Percentiles rank a stretch among this genome's conserved stretches.
phyloP scores from a whole-genome alignment of 2,113 vertebrate species.

The Craseonycteris thonglongyai region DNA sequence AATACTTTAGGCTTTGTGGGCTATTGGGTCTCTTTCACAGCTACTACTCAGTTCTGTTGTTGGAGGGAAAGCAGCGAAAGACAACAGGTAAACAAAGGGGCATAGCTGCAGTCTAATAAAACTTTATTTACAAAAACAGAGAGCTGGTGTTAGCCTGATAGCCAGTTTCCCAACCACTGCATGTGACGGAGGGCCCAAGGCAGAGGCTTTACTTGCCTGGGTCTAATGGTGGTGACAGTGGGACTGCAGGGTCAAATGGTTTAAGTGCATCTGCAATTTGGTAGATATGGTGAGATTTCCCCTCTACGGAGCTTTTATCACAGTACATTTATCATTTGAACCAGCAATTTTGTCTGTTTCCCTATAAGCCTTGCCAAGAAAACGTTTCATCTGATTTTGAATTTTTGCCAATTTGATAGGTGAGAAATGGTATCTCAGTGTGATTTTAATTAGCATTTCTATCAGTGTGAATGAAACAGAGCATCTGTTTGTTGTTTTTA shows the following conservation, averaged over 20 bases:
- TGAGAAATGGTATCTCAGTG: background rate
- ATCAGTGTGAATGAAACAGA: background rate
- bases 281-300: background rate
- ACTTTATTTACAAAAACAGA: background rate
- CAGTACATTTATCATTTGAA: background rate
- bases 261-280: background rate
- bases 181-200: background rate
- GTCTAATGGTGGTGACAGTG: background rate
- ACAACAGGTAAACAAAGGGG: background rate
- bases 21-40: background rate
- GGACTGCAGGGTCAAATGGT: background rate
- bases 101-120: background rate
- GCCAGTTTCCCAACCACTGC: background rate
- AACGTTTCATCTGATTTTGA: background rate
- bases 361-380: background rate
- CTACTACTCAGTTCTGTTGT: background rate
- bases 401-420: background rate
- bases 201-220: background rate
- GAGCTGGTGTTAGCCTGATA: background rate
- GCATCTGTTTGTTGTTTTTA: background rate
- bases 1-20: background rate
- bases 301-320: background rate
- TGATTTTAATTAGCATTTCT: background rate
- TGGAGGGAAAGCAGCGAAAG: background rate
- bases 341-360: background rate